Conservation (phyloP, 30 jellyfish, hydroid and myxozoan species). For the Clytia hemisphaerica region DNA sequence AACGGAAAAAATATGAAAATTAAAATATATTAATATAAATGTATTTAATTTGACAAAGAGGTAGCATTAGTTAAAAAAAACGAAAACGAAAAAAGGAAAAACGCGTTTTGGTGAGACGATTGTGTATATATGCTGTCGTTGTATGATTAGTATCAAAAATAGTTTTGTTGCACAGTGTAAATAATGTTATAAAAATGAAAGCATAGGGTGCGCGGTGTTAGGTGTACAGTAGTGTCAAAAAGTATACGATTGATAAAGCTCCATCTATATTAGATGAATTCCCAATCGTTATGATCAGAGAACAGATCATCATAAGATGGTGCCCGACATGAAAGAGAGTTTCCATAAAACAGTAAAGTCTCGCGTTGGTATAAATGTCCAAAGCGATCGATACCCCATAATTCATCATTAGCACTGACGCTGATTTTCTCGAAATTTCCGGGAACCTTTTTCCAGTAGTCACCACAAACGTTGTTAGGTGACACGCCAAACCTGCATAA, state of each 20-base stretch:
- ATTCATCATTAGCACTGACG: constrained; percentile 89
- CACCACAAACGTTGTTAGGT: constrained; percentile 68
- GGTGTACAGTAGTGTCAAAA: too few relatives aligned
- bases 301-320: constrained; percentile 94
- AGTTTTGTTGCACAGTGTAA: too few relatives aligned
- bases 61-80: too few relatives aligned
- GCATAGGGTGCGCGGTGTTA: too few relatives aligned
- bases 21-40: too few relatives aligned
- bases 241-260: neutral
- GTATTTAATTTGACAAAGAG: too few relatives aligned
- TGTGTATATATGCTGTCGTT: too few relatives aligned
- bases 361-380: constrained; percentile 89
- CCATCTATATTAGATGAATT: constrained; percentile 42
- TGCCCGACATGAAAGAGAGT: constrained; percentile 56
- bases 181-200: too few relatives aligned
- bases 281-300: constrained; percentile 97
- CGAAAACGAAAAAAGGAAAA: too few relatives aligned
- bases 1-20: too few relatives aligned
- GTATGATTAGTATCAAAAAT: too few relatives aligned
- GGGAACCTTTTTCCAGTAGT: constrained; percentile 96
- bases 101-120: too few relatives aligned
- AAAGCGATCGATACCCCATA: constrained; percentile 97
- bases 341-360: constrained; percentile 82
- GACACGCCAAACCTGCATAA: constrained; percentile 95
- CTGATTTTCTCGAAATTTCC: constrained; percentile 90